Percentiles rank a stretch among this genome's conserved stretches.
Evolutionary conservation across 2,888 invertebrate genomes (phyloP).

Genomic region (Cephus pulcher): DNA sequence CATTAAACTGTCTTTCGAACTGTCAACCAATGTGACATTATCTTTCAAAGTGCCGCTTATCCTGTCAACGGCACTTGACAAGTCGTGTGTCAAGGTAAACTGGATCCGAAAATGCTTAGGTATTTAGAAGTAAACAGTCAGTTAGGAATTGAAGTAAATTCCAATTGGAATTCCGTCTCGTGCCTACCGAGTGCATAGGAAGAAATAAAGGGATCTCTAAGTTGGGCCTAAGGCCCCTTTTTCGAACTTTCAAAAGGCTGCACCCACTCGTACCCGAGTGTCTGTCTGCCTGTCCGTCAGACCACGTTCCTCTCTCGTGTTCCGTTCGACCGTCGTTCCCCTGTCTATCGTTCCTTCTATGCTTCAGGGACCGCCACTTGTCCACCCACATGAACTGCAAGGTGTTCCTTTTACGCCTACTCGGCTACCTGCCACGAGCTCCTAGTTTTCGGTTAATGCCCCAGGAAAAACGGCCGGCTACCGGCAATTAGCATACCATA

Average conservation of each 20-base stretch:
- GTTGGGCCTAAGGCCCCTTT: background rate
- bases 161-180: background rate
- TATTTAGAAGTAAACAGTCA: background rate
- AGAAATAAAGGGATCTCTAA: background rate
- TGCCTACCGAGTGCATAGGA: background rate
- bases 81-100: background rate
- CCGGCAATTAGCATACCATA: conserved; percentile 22
- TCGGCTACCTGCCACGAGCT: conserved; percentile 20
- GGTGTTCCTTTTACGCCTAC: conserved; percentile 31
- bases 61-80: background rate
- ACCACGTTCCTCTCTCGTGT: background rate
- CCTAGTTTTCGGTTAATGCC: conserved; percentile 20
- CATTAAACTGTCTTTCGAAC: background rate
- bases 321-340: conserved; percentile 1
- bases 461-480: conserved; percentile 14
- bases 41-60: background rate
- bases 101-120: background rate
- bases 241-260: background rate
- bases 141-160: background rate
- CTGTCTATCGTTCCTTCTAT: background rate
- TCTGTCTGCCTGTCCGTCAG: background rate
- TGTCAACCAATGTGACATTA: background rate
- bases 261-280: conserved; percentile 4
- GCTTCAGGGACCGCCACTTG: conserved; percentile 30
- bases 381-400: conserved; percentile 40